Evolutionary conservation across 2,113 vertebrate species (phyloP).

Genomic region (Nibea coibor): DNA sequence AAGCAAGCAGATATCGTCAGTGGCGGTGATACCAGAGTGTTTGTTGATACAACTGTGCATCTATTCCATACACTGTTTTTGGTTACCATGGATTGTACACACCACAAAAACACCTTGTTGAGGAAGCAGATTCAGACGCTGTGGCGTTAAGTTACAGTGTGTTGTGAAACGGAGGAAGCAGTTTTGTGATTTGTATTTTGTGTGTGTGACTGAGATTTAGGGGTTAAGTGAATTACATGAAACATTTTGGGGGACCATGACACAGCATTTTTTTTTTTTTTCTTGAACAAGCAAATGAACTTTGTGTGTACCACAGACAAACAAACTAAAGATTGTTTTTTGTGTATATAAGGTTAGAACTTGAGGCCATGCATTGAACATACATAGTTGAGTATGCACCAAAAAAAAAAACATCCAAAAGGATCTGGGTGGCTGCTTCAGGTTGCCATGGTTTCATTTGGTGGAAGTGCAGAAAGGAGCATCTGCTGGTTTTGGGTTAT

Average conservation of each 20-base stretch:
- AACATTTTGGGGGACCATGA: neutral
- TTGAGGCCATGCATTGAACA: neutral
- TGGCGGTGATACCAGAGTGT: neutral
- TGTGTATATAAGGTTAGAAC: neutral
- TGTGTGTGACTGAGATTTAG: neutral
- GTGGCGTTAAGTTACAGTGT: neutral
- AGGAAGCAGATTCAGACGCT: neutral
- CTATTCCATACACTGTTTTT: neutral
- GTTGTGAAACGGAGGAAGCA: neutral
- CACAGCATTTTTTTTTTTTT: conserved; percentile 5
- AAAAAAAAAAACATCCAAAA: neutral
- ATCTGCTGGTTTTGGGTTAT: neutral
- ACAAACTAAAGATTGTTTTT: neutral
- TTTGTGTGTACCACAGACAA: neutral
- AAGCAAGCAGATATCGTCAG: neutral
- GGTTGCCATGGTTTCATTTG: neutral
- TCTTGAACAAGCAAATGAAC: neutral
- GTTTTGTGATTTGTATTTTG: conserved; percentile 10
- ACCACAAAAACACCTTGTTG: neutral
- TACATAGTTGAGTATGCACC: neutral
- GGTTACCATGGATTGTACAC: neutral
- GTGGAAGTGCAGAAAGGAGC: neutral
- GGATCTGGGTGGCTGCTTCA: neutral
- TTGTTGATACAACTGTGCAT: neutral
- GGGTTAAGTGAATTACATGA: neutral